Base-by-base conservation (phyloP, 2,113 vertebrate species). In the Chitala chitala region DNA sequence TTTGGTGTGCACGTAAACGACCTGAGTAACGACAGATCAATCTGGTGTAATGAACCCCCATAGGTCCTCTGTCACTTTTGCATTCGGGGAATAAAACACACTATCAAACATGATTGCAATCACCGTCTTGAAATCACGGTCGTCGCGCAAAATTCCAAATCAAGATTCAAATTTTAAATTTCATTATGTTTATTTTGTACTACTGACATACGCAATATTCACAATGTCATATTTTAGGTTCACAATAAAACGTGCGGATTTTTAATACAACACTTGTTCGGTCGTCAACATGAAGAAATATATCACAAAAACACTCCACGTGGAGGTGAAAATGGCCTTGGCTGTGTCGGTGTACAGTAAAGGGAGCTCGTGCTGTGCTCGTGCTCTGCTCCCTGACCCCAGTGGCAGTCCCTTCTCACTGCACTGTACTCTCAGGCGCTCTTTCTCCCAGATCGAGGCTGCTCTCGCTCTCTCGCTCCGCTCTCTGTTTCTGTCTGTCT, bases 351-450 rank as follows among this genome's bases (percentile, higher is more conserved):
- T 20, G 58, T 65, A 58, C 53, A 65, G 1, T 82, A 78, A 84
- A 86, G 13, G 80, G 22, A 50, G 82, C 70, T 75, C 66, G 36
- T 78, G 61, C 13, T 65, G 5, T 78, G 86, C 84, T 84, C 91
- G 91, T 91, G 93, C 92, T 87, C 80, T 94, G 92, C 93, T 95
- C 94, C 92, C 91, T 92, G 94, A 94, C 94, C 93, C 94, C 94
- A 92, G 93, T 92, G 93, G 93, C 92, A 91, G 89, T 93, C 86
- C 90, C 89, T 88, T 88, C 88, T 92, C 92, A 92, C 91, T 94
- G 88, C 92, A 91, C 87, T 83, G 86, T 79, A 83, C 91, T 85
- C 83, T 75, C 69, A 70, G 79, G 77, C 82, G 78, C 83, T 77
- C 82, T 76, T 82, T 83, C 82, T 82, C 82, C 80, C 86, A 79